Evolutionary conservation across 2,113 vertebrate species (phyloP).

Genomic region (Rostratula benghalensis): DNA sequence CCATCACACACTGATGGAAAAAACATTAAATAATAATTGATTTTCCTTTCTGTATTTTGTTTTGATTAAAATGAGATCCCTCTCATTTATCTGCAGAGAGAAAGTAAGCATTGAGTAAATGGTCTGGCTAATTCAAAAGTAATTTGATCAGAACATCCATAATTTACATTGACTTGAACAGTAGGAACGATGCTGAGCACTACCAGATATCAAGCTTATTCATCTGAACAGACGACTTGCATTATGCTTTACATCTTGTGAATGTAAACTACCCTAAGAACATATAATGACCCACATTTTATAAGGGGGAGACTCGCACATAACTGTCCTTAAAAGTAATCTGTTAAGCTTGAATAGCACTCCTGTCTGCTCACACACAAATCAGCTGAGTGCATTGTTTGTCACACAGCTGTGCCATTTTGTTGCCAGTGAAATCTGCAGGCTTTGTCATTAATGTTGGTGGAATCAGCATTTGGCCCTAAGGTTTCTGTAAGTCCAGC

Average conservation of each 20-base stretch:
- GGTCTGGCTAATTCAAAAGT: slow-evolving; percentile 47
- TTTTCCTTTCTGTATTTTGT: slow-evolving; percentile 46
- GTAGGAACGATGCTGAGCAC: slow-evolving; percentile 13
- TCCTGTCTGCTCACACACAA: neutral
- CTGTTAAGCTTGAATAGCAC: neutral
- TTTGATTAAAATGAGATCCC: slow-evolving; percentile 48
- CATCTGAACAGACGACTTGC: neutral
- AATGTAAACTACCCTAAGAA: neutral
- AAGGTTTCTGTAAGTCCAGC: neutral
- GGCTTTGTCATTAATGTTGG: neutral
- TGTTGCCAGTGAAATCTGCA: neutral
- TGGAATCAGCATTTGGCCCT: neutral
- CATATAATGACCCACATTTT: neutral
- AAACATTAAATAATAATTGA: slow-evolving; percentile 47
- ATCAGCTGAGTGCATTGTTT: neutral
- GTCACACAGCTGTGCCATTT: neutral
- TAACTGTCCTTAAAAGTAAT: neutral
- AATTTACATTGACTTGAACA: slow-evolving; percentile 42
- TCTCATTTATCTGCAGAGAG: slow-evolving; percentile 31
- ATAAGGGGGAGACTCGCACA: neutral
- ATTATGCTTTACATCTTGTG: neutral
- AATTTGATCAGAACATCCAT: slow-evolving; percentile 45
- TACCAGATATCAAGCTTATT: neutral
- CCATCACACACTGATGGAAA: neutral
- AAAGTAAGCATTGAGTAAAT: slow-evolving; percentile 46